These are phyloP conservation scores for Anoplophora glabripennis DNA, from an alignment of 1,140 invertebrate genomes.

Conservation along the genomic window DNA sequence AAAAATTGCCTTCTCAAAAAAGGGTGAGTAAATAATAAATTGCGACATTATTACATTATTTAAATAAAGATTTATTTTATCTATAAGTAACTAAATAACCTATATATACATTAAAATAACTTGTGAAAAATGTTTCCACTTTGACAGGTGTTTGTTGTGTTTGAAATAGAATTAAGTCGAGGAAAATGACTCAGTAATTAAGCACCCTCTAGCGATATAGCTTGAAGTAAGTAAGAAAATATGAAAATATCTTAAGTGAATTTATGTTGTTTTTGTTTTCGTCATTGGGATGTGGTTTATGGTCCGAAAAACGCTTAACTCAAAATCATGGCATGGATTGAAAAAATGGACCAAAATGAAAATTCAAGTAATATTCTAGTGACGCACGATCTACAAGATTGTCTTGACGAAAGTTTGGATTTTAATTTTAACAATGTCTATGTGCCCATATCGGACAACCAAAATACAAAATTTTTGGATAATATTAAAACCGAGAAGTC, in stretches of 20 bases:
- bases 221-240: constrained; percentile 19
- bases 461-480: constrained; percentile 18
- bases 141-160: too few species aligned
- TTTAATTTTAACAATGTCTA: constrained; percentile 55
- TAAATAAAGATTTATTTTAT: too few species aligned
- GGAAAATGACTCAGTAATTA: constrained; percentile 5
- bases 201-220: constrained; percentile 20
- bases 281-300: constrained; percentile 28
- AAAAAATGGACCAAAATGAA: constrained; percentile 24
- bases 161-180: too few species aligned
- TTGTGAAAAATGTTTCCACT: too few species aligned
- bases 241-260: background rate
- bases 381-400: constrained; percentile 57
- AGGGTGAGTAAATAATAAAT: too few species aligned
- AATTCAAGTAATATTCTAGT: constrained; percentile 49
- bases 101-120: too few species aligned
- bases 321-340: constrained; percentile 26
- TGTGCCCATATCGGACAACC: constrained; percentile 10
- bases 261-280: constrained; percentile 24
- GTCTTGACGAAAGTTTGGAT: constrained; percentile 57
- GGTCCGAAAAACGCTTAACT: constrained; percentile 10
- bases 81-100: too few species aligned
- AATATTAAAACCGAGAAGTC: constrained; percentile 12
- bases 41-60: too few species aligned
- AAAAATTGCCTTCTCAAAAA: too few species aligned